phyloP scores from a whole-genome alignment of 1,140 invertebrate genomes.

The Lepidurus arcticus region DNA sequence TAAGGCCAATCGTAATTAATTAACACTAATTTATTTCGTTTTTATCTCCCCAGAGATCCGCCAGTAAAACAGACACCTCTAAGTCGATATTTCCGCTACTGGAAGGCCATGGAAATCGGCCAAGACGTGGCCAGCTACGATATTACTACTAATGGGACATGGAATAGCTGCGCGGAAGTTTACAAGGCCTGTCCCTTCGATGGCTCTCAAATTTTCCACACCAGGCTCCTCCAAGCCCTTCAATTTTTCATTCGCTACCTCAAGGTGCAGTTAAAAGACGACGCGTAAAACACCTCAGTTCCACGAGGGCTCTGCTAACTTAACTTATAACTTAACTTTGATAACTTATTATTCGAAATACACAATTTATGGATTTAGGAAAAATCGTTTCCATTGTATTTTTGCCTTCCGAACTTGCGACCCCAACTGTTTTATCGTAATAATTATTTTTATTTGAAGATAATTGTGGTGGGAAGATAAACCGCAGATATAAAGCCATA shows the following conservation, averaged over 20 bases:
- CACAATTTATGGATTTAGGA: neutral
- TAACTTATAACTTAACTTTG: neutral
- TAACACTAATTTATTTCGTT: neutral
- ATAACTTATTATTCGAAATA: neutral
- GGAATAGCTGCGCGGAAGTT: neutral
- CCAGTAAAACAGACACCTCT: conserved; percentile 1
- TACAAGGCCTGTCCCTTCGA: conserved; percentile 18
- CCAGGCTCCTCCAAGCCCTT: neutral
- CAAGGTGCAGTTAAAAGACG: conserved; percentile 12
- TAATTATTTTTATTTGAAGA: neutral
- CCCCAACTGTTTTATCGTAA: neutral
- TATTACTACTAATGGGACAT: neutral
- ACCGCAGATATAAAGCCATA: conserved; percentile 11
- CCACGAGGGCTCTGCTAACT: neutral
- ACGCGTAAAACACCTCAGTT: neutral
- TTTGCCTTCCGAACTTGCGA: neutral
- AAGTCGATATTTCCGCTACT: conserved; percentile 32
- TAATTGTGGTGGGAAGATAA: neutral
- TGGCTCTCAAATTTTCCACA: conserved; percentile 10
- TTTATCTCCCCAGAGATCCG: neutral
- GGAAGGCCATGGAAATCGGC: conserved; percentile 20
- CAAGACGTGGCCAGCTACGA: neutral
- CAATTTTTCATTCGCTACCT: conserved; percentile 6
- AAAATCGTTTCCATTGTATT: neutral
- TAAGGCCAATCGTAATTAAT: neutral